These are phyloP conservation scores for Drosophila acutilabella DNA, from an alignment of 2,888 invertebrate genomes.

Conservation along the genomic window DNA sequence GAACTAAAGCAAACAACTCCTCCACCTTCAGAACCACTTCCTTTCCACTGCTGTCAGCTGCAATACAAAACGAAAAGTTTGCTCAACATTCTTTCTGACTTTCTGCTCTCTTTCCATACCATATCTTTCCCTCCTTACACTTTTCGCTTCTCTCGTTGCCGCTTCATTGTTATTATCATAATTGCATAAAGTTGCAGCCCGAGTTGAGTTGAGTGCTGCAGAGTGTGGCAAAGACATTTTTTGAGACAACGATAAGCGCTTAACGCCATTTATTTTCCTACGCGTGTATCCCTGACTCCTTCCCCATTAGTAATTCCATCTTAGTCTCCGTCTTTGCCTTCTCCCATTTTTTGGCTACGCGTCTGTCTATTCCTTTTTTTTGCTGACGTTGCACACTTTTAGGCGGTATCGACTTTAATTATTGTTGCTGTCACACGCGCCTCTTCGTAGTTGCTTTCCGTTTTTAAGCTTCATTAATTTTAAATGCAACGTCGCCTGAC, in stretches of 20 bases:
- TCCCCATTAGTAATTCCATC: not conserved
- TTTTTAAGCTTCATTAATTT: slow-evolving; percentile 63
- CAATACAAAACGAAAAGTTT: slow-evolving; percentile 42
- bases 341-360: not conserved
- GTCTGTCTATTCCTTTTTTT: slow-evolving; percentile 8
- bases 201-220: slow-evolving; percentile 50
- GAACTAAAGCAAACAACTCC: slow-evolving; percentile 42
- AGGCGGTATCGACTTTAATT: slow-evolving; percentile 50
- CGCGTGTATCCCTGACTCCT: not conserved
- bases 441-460: slow-evolving; percentile 27
- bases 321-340: not conserved
- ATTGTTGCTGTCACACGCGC: slow-evolving; percentile 32
- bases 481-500: slow-evolving; percentile 32
- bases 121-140: not conserved
- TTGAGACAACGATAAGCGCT: slow-evolving; percentile 58
- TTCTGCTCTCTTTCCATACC: not conserved
- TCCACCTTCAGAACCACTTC: not conserved
- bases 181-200: slow-evolving; percentile 74
- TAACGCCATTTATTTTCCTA: slow-evolving; percentile 53
- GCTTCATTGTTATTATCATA: slow-evolving; percentile 78
- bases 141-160: not conserved
- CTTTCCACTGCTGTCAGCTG: slow-evolving; percentile 23
- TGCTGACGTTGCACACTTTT: slow-evolving; percentile 53
- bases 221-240: slow-evolving; percentile 63
- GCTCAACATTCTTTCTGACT: slow-evolving; percentile 37